Evolutionary conservation across 92 coral and sea anemone species (phyloP).

Genomic region (Epizoanthus illoricatus): DNA sequence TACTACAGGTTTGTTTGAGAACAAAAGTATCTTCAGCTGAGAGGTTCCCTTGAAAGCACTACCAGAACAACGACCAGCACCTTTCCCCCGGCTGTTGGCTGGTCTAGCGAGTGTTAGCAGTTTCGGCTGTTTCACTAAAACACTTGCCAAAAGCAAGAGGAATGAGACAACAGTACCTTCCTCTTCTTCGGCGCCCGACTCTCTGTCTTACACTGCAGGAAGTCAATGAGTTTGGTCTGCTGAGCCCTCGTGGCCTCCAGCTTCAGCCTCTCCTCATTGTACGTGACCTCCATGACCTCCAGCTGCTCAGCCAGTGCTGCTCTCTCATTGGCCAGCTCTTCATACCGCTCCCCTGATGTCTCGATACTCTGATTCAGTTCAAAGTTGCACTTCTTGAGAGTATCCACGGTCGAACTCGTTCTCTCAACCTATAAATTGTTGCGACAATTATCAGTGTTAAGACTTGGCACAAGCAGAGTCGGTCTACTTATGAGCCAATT

Average conservation of each 20-base stretch:
- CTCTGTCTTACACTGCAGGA: constrained; percentile 93
- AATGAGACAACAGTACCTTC: constrained; percentile 47
- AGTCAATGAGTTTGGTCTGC: constrained; percentile 95
- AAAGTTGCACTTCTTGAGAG: constrained; percentile 80
- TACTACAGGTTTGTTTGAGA: too few relatives aligned
- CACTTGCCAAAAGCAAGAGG: not conserved
- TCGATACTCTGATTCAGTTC: constrained; percentile 89
- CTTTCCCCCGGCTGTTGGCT: too few relatives aligned
- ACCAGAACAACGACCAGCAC: too few relatives aligned
- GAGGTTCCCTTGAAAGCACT: too few relatives aligned
- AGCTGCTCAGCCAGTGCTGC: constrained; percentile 85
- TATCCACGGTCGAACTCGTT: constrained; percentile 54
- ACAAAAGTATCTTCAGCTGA: too few relatives aligned
- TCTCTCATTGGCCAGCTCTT: constrained; percentile 71
- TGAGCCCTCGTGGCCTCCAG: constrained; percentile 93
- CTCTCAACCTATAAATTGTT: constrained; percentile 61
- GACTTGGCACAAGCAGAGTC: too few relatives aligned
- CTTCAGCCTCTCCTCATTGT: constrained; percentile 95
- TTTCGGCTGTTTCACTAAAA: too few relatives aligned
- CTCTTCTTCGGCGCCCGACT: constrained; percentile 81
- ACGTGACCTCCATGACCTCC: constrained; percentile 90
- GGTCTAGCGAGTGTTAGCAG: too few relatives aligned
- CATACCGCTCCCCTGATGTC: constrained; percentile 68
- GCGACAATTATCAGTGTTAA: too few relatives aligned
- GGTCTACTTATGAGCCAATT: too few relatives aligned